Base-by-base conservation (phyloP, 1,140 invertebrate species). In the Marisa cornuarietis region DNA sequence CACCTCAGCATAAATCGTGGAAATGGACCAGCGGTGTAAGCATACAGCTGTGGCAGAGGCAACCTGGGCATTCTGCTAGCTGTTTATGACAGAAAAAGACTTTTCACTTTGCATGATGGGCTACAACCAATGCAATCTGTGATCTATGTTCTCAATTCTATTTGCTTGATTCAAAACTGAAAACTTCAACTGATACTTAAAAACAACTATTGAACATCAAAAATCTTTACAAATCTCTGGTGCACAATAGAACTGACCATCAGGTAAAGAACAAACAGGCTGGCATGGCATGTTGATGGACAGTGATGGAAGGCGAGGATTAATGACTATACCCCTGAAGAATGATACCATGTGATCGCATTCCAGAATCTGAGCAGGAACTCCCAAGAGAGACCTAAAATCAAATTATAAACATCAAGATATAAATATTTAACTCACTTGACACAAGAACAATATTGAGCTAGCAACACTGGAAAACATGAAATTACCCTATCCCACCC, bases 261-360 rank as follows among this genome's bases (percentile, higher is more conserved):
- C 76, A 52, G 76, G 76, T 54, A 49, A 5, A 20, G 71, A 71
- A 42, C 68, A 26, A 18, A 71, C 49, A 13, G 69, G 31, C 26
- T 71, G 76, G 22, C 68, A 77, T 73, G 76, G 76, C 18, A 54
- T 22, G 65, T 9, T 10, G 42, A n/a, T 51, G 51, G 42, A 63
- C 42, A 68, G 42, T 26, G 49, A 77, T n/a, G 65, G 76, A 13
- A 69, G 31, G 63, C 52, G 76, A 24, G 76, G 63, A 66, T 51
- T 42, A 42, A 77, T 68, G n/a, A 77, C 76, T n/a, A 52, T 10
- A 54, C 76, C 76, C 63, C 18, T 51, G 76, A 77, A 77, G 51
- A 77, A 77, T 31, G 80, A 51, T 49, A 72, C 63, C 62, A 85
- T 49, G 58, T 82, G 76, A 80, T 85, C 82, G 78, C 81, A 82